Evolutionary conservation across 1,140 invertebrate species (phyloP), one percentile per base, ranked within the genome.

Genomic region (Lepidurus couesii): DNA sequence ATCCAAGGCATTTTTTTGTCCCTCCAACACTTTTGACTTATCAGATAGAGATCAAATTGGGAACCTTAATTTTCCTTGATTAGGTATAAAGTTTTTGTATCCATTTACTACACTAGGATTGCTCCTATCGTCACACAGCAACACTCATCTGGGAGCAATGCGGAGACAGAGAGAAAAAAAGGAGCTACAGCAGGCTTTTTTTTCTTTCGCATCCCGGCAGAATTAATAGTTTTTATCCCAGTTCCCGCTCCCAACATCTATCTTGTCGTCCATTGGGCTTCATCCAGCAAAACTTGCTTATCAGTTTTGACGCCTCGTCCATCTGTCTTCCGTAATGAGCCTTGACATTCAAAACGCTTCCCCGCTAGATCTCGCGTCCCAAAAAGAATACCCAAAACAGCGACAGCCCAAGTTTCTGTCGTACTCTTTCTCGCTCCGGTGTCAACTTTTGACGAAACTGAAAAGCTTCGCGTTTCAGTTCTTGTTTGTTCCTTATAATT

Each of bases 261-360:
- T 65, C 53, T 65, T 65, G 53, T 34, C 34, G 34, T 65, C 53
- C 53, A 13, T 65, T 65, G 53, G 21, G 53, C 53, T 65, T 65
- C 53, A 16, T 65, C 53, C 53, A 21, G 53, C 53, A 16, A 65
- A 65, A 21, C 53, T 65, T 21, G 53, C 53, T 65, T 65, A 65
- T 65, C 53, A 65, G 16, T 13, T 16, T 13, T 65, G 53, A 65
- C 53, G 53, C 53, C 53, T 65, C 53, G 53, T 65, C 53, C 53
- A 65, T 65, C 53, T n/a, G 53, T 65, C 53, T 65, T 65, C 53
- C n/a, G 53, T 65, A 65, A 65, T 65, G 53, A 65, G 53, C 53
- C 53, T 65, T 65, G 53, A 65, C 53, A 65, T 65, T 65, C 53
- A 65, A 16, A 65, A 65, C 53, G 53, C 34, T 34, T 34, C 34